phyloP scores from a whole-genome alignment of 2,888 invertebrate species.

The Drosophila limbata region DNA sequence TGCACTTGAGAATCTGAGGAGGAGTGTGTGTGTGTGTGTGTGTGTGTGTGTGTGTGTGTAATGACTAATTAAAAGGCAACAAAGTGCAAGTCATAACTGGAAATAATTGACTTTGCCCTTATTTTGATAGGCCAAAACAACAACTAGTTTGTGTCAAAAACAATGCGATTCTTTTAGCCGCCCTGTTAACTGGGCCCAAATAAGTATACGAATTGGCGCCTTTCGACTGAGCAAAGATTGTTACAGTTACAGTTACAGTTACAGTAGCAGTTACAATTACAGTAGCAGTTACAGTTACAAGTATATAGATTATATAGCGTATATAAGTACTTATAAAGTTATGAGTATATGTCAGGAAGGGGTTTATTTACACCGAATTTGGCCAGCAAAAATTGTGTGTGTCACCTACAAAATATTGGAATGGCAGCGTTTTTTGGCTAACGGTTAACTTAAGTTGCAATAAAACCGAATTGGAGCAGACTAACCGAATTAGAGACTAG shows the following conservation, averaged over 20 bases:
- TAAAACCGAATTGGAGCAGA: slow-evolving; percentile 21
- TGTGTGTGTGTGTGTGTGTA: slow-evolving; percentile 22
- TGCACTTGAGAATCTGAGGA: slow-evolving; percentile 6
- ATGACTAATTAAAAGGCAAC: slow-evolving; percentile 54
- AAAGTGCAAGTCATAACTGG: slow-evolving; percentile 51
- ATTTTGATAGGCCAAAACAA: not conserved
- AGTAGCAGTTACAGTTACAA: slow-evolving; percentile 11
- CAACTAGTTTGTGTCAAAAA: not conserved
- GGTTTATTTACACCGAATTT: slow-evolving; percentile 34
- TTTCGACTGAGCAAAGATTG: slow-evolving; percentile 57
- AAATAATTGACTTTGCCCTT: slow-evolving; percentile 62
- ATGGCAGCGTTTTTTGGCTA: slow-evolving; percentile 40
- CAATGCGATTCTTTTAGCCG: slow-evolving; percentile 2
- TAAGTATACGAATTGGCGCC: slow-evolving; percentile 26
- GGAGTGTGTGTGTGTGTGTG: slow-evolving; percentile 6
- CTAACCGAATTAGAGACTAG: slow-evolving; percentile 24
- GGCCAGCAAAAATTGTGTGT: slow-evolving; percentile 10
- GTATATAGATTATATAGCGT: slow-evolving; percentile 28
- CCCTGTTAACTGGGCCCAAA: slow-evolving; percentile 2
- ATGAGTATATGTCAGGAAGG: slow-evolving; percentile 3
- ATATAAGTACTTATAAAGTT: slow-evolving; percentile 10
- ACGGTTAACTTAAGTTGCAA: slow-evolving; percentile 42
- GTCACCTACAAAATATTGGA: slow-evolving; percentile 28
- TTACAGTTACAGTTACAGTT: slow-evolving; percentile 40
- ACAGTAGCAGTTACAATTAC: slow-evolving; percentile 6